phyloP scores from a whole-genome alignment of 2,113 vertebrate genomes.

The Lepus americanus region DNA sequence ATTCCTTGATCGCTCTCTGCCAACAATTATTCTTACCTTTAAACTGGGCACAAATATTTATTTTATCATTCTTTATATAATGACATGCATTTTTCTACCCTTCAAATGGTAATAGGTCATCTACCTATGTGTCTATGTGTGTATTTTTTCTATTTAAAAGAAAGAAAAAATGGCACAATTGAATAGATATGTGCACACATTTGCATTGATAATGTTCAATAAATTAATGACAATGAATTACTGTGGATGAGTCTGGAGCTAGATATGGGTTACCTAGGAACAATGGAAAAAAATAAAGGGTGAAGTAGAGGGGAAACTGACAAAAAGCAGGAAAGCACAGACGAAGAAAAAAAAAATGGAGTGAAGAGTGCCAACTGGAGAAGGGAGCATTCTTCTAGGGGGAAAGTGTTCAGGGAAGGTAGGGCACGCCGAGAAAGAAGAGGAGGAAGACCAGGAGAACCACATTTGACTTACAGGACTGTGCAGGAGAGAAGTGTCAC shows the following conservation, averaged over 20 bases:
- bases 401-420: background rate
- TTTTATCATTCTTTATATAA: background rate
- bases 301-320: background rate
- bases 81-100: background rate
- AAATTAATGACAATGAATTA: background rate
- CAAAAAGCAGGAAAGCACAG: background rate
- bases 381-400: background rate
- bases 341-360: background rate
- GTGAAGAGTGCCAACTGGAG: background rate
- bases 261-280: background rate
- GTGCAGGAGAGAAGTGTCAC: background rate
- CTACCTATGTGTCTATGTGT: background rate
- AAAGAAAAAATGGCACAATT: background rate
- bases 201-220: background rate
- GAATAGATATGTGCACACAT: background rate
- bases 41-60: background rate
- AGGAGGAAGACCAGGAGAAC: background rate
- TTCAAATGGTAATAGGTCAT: background rate
- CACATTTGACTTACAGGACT: background rate
- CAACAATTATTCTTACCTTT: slow-evolving; percentile 18
- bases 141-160: background rate
- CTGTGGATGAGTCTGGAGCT: background rate
- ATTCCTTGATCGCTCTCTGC: background rate
- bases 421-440: background rate
- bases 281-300: background rate